phyloP scores from a whole-genome alignment of 2,797 vertebrate genomes.

The Clarias platycephalus region DNA sequence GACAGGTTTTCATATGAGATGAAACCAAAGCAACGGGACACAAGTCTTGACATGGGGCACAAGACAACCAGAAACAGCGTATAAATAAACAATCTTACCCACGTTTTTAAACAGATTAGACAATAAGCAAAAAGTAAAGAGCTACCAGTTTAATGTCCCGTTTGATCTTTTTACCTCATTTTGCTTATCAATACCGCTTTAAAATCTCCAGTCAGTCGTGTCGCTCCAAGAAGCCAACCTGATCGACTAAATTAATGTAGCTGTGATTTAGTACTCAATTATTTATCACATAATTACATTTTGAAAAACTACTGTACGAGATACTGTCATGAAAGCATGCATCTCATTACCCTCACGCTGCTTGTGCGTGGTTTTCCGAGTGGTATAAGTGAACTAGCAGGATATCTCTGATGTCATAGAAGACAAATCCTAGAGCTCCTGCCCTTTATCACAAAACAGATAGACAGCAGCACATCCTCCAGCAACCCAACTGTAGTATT shows the following conservation, averaged over 20 bases:
- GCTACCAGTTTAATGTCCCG: background rate
- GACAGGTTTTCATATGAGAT: background rate
- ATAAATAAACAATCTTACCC: background rate
- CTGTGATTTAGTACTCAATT: background rate
- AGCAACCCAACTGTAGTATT: slow-evolving; percentile 51
- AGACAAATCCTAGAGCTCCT: background rate
- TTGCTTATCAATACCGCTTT: background rate
- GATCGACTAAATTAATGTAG: background rate
- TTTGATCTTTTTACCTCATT: background rate
- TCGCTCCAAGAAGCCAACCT: background rate
- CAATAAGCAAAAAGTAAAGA: background rate
- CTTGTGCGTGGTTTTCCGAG: background rate
- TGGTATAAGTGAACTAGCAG: background rate
- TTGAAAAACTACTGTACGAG: background rate
- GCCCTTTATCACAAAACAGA: slow-evolving; percentile 43
- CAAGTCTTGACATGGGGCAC: background rate
- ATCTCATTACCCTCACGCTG: background rate
- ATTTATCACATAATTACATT: background rate
- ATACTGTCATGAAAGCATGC: background rate
- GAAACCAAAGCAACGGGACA: background rate
- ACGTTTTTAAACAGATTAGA: background rate
- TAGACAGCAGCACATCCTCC: slow-evolving; percentile 45
- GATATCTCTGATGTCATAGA: background rate
- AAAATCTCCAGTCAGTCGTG: background rate
- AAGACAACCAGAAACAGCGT: no score